A percentile compares a stretch with the other conserved stretches of the same genome.
These are phyloP conservation scores for Chrysocyon brachyurus DNA, from an alignment of 2,797 vertebrate genomes.

Conservation along the genomic window DNA sequence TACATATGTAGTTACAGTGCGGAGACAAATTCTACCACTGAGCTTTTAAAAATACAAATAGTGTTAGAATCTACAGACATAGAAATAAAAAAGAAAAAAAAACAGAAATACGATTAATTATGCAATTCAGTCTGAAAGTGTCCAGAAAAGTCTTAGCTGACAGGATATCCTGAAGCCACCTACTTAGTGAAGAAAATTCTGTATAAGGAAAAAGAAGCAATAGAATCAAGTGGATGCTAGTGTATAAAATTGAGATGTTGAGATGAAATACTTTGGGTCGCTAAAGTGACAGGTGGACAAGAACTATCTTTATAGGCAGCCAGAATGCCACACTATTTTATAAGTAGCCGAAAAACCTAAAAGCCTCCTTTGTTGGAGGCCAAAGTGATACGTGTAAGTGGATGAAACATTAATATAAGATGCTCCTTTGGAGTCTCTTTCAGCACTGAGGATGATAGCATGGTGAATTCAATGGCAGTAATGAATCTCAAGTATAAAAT, in stretches of 20 bases:
- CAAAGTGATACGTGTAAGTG: not conserved
- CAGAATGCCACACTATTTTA: constrained; percentile 25
- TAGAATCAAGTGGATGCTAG: not conserved
- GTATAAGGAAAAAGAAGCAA: not conserved
- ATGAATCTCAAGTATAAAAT: not conserved
- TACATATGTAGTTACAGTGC: not conserved
- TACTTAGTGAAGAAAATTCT: not conserved
- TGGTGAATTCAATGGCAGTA: not conserved
- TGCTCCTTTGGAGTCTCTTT: not conserved
- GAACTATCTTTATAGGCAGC: constrained; percentile 13
- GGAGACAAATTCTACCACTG: not conserved
- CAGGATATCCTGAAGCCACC: not conserved
- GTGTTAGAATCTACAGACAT: not conserved
- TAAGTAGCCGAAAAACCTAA: not conserved
- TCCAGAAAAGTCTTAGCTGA: not conserved
- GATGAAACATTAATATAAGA: constrained; percentile 10
- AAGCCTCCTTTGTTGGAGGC: not conserved
- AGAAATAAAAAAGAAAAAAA: not conserved
- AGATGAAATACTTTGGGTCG: not conserved
- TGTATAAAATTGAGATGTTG: not conserved
- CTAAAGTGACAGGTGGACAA: not conserved
- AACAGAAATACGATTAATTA: not conserved
- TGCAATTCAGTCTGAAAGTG: not conserved
- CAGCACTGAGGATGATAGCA: not conserved
- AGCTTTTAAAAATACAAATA: constrained; percentile 22